These are phyloP conservation scores for Neodon shergylaensis DNA, from an alignment of 2,113 vertebrate genomes.

Conservation along the genomic window DNA sequence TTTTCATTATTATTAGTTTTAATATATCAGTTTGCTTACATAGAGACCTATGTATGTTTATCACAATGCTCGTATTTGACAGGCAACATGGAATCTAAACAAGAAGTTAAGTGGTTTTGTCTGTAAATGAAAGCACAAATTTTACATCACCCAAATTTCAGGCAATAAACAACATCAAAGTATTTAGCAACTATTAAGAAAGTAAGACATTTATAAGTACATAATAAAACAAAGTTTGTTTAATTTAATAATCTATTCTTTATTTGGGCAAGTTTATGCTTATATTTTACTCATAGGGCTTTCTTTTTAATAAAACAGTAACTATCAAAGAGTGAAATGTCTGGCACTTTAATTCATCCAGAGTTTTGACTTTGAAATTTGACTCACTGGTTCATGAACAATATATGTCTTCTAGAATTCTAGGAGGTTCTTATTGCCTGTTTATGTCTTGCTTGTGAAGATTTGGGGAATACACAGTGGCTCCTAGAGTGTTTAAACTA, in stretches of 20 bases:
- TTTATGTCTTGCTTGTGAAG: neutral
- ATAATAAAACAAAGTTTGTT: conserved; percentile 8
- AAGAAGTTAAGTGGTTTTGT: neutral
- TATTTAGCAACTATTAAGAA: neutral
- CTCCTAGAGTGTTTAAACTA: neutral
- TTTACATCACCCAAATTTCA: neutral
- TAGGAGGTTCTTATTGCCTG: neutral
- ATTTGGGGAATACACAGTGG: neutral
- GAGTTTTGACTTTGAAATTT: neutral
- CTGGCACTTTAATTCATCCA: neutral
- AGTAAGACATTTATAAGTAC: neutral
- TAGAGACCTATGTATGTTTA: neutral
- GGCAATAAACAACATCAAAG: neutral
- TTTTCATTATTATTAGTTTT: neutral
- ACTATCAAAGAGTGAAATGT: neutral
- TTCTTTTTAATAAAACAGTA: neutral
- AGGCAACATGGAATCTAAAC: neutral
- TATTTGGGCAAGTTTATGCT: neutral
- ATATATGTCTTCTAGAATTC: neutral
- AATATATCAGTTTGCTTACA: neutral
- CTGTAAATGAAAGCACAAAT: neutral
- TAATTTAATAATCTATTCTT: neutral
- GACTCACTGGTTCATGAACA: neutral
- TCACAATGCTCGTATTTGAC: neutral
- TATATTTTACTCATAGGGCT: neutral